Base-by-base conservation (phyloP, 92 coral and sea anemone species). In the Heteractis magnifica region DNA sequence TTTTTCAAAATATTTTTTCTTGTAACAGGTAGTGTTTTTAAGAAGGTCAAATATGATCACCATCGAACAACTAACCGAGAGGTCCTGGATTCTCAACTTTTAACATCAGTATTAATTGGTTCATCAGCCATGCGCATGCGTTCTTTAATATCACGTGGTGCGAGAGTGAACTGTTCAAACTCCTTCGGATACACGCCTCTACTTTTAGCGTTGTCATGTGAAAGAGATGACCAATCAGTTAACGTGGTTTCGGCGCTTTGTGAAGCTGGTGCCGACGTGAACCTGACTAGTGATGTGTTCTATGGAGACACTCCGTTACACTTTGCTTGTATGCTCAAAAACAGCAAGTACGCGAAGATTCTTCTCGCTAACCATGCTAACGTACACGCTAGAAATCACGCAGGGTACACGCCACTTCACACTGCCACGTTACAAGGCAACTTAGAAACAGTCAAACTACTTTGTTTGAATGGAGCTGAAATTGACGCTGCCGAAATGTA, bases 281-380 rank as follows among this genome's bases (percentile, higher is more conserved):
- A 95, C 79, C 87, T 87, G 81, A 89, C 90, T 10, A 87, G 90
- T 51, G 92, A 87, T 76, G 71, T 84, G 5, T 82, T 95, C 73
- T 88, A 85, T 71, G 93, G 95, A 6, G 94, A 95, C 75, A 86
- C 95, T 41, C 94, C 98, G 1, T 87, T 95, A 20, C 98, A 95
- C 82, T 90, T 95, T 51, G 98, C 94, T 34, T 89, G 98, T 16
- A 76, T 83, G 18, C 74, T 68, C 7, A 68, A 82, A 70, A 73
- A 85, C 34, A 59, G 76, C 49, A 50, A 13, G 49, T 77, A 50
- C 21, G 83, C 82, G 49, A 83, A 83, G n/a, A 88, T 86, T 3
- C 88, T 93, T 49, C 86, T 86, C 23, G 75, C 81, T 41, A 60
- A 60, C 53, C 88, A 87, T 19, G 97, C 94, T 10, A 80, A 93